phyloP scores from a whole-genome alignment of 2,113 vertebrate genomes.

The Perccottus glenii region DNA sequence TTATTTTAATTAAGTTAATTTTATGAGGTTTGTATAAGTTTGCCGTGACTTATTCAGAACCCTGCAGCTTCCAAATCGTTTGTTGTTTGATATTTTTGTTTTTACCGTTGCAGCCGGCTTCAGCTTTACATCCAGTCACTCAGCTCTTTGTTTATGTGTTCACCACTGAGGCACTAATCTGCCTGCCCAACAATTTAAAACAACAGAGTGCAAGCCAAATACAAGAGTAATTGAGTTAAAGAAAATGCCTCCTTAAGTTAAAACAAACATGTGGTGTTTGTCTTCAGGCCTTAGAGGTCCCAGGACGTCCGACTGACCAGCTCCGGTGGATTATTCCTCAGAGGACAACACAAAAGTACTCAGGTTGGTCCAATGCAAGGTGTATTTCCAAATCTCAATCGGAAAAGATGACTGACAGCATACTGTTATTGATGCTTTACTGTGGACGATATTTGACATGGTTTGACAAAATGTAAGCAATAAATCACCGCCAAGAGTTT shows the following conservation, averaged over 20 bases:
- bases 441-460: slow-evolving; percentile 24
- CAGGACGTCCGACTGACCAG: background rate
- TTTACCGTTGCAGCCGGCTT: no score
- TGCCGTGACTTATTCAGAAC: no score
- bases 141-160: no score
- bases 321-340: background rate
- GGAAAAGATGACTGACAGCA: slow-evolving; percentile 40
- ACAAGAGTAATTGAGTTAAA: background rate
- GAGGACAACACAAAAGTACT: no score
- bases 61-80: no score
- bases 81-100: no score
- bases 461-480: slow-evolving; percentile 44
- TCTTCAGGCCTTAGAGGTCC: background rate
- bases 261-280: background rate
- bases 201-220: background rate
- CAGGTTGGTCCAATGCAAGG: no score
- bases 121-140: no score
- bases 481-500: background rate
- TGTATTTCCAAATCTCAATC: no score
- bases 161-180: no score
- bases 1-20: no score
- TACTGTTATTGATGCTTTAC: slow-evolving; percentile 10
- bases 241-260: background rate
- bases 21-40: no score
- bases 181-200: background rate